Base-by-base conservation (phyloP, 2,888 invertebrate genomes). In the Pollenia griseotomentosa region DNA sequence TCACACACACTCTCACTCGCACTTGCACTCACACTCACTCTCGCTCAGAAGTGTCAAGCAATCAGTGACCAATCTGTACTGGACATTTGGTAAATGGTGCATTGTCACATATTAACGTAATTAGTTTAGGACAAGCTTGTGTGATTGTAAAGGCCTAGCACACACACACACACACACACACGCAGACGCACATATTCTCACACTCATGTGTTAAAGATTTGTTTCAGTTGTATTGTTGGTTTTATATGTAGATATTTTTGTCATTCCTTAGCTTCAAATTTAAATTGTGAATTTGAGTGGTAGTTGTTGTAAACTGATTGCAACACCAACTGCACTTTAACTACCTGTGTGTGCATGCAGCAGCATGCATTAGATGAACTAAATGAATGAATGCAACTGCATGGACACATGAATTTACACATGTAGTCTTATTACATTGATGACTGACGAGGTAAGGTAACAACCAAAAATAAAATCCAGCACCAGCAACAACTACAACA, bases 41-140 rank as follows among this genome's bases (percentile, higher is more conserved):
- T 57, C n/a, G 23, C 59, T 61, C 61, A 42, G 7, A 44, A 65
- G 73, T 73, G 73, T 73, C 57, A 55, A 81, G 68, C 79, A 85
- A 79, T 80, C 84, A 85, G 74, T 85, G 79, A 74, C 84, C 84
- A 85, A 68, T 75, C 81, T 81, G 81, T 81, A 73, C 63, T 70
- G 81, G 59, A 75, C 81, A 63, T 74, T 33, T 79, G 68, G 74
- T 84, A 82, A 87, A 87, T 84, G 84, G 73, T 87, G 81, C 88
- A 88, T 83, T 85, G 85, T 87, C 88, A 81, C 83, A 88, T 88
- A 88, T 88, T 88, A 88, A 88, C 85, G 88, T 88, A 88, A 88
- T 88, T 88, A 88, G 88, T 88, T 88, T 87, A 83, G 85, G 55
- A 78, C 74, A 82, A 81, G 84, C 81, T 53, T 11, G 55, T 87